Evolutionary conservation across 2,888 invertebrate species (phyloP).

Genomic region (Drosophila lacicola): DNA sequence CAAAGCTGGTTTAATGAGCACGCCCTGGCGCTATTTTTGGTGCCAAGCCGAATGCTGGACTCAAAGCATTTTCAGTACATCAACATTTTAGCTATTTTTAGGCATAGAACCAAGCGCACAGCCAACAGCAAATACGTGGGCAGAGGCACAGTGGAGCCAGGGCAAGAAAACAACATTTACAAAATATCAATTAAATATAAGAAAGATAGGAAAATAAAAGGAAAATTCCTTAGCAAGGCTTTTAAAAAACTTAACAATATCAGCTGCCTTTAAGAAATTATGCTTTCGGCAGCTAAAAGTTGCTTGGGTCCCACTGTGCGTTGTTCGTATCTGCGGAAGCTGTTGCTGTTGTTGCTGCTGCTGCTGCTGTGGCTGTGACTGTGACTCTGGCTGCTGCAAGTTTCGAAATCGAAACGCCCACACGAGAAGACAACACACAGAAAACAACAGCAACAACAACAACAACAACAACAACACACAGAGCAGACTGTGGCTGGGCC

Average conservation of each 20-base stretch:
- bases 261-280: too few species aligned
- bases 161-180: too few species aligned
- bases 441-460: slow-evolving; percentile 17
- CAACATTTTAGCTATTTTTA: slow-evolving; percentile 69
- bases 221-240: too few species aligned
- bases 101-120: slow-evolving; percentile 69
- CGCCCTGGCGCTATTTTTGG: slow-evolving; percentile 81
- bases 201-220: too few species aligned
- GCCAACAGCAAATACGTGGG: slow-evolving; percentile 41
- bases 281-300: too few species aligned
- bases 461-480: slow-evolving; percentile 22
- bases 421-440: slow-evolving; percentile 23
- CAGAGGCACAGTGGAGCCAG: slow-evolving; percentile 1
- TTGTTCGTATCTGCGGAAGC: slow-evolving; percentile 50
- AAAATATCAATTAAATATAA: too few species aligned
- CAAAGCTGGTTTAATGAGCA: slow-evolving; percentile 68
- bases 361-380: slow-evolving; percentile 11
- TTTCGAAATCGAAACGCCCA: slow-evolving; percentile 63
- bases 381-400: slow-evolving; percentile 40
- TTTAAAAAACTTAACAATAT: too few species aligned
- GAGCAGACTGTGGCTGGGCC: slow-evolving; percentile 9
- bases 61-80: slow-evolving; percentile 43
- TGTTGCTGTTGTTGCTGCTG: slow-evolving; percentile 28
- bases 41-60: slow-evolving; percentile 42
- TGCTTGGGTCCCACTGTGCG: too few species aligned